Conservation (phyloP, 2,797 vertebrate genomes). For the Heteromormyrus szaboi region DNA sequence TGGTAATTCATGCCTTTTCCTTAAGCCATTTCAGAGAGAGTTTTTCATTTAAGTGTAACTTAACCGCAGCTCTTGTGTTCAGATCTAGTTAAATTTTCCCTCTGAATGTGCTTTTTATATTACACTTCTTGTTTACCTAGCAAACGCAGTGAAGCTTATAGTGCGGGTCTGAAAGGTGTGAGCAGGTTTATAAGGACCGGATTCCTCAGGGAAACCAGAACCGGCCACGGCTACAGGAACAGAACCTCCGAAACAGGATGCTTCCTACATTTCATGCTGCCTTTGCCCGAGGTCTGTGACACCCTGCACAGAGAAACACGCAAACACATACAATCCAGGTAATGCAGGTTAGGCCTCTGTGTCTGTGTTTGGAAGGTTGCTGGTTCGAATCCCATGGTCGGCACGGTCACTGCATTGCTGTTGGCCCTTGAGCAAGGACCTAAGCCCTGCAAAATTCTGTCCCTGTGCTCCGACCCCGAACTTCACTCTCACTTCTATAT, state of each 20-base stretch:
- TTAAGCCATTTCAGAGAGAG: constrained; percentile 47
- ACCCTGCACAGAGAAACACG: neutral
- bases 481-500: neutral
- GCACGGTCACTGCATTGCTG: neutral
- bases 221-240: neutral
- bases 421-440: neutral
- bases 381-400: neutral
- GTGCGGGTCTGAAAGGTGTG: neutral
- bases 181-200: neutral
- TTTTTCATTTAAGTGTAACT: constrained; percentile 54
- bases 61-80: constrained; percentile 33
- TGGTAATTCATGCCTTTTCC: constrained; percentile 55
- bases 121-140: constrained; percentile 7
- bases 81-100: constrained; percentile 33
- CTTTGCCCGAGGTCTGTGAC: neutral
- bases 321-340: neutral
- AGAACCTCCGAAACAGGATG: neutral
- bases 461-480: too few species aligned
- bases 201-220: neutral
- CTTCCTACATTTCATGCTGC: neutral
- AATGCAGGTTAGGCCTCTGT: neutral
- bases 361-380: neutral
- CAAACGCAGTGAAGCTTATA: neutral
- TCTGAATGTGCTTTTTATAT: constrained; percentile 27
- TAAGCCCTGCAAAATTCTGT: neutral